Base-by-base conservation (phyloP, 64 coral and sea anemone species). In the Montipora sp. region DNA sequence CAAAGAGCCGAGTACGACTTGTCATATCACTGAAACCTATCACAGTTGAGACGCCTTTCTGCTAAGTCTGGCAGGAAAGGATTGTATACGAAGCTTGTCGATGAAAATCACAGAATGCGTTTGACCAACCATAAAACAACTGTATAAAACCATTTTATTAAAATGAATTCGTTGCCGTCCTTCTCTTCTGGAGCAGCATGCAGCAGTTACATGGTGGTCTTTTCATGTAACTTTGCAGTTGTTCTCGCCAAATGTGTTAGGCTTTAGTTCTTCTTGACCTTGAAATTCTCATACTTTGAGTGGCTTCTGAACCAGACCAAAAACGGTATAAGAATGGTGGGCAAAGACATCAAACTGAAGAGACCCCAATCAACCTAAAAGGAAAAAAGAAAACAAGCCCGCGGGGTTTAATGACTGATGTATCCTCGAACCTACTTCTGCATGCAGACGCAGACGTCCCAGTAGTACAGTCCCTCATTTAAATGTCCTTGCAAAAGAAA, bases 361-460 rank as follows among this genome's bases (percentile, higher is more conserved):
- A 98, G 77, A 89, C 97, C 97, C 97, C 97, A 98, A 50, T 98
- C 97, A 51, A 98, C 91, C 97, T 98, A 59, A 46, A 73, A 89
- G 89, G 1, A 73, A 92, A 73, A 18, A 75, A 57, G 11, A 57
- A 57, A 11, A 57, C 53, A 57, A 57, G 6, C 7, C 53, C 53
- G 36, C 11, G 53, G 53, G 7, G 6, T 57, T 11, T 36, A 36
- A 36, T 36, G 36, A 57, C 11, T 57, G 53, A 8, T 57, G 53
- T 57, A 36, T 57, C 53, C 53, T 57, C 11, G 7, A 57, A 8
- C 11, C 5, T 57, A 8, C 11, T 57, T 57, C 11, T 57, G 0
- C 11, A 11, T 36, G 53, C 7, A 11, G 53, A 57, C 1, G 6
- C 11, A 11, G 53, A 8, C 53, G 11, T 57, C 36, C 36, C 36